phyloP scores from a whole-genome alignment of 2,888 invertebrate species.

The Chaetogeoica ovagalla region DNA sequence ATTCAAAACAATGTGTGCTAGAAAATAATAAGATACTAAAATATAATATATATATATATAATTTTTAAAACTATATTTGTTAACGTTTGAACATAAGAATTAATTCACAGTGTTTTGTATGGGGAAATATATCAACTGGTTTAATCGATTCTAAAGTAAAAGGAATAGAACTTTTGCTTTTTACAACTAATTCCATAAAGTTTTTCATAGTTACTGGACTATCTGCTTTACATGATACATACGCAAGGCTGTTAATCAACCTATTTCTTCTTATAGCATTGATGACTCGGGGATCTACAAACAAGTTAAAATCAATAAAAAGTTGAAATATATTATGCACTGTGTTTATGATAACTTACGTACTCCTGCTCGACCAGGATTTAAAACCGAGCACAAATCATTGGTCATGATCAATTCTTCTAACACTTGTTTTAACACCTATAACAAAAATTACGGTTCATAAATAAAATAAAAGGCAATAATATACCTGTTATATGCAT shows the following conservation, averaged over 20 bases:
- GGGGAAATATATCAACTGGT: conserved; percentile 95
- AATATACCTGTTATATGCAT: neutral
- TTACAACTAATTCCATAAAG: conserved; percentile 80
- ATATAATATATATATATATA: neutral
- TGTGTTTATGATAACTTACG: conserved; percentile 66
- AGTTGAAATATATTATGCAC: neutral
- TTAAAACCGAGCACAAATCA: conserved; percentile 84
- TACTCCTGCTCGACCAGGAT: conserved; percentile 95
- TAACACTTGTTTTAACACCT: conserved; percentile 56
- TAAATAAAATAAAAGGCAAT: neutral
- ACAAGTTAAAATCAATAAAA: conserved; percentile 50
- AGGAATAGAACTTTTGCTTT: conserved; percentile 79
- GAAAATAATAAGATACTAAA: neutral
- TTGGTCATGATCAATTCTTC: conserved; percentile 56
- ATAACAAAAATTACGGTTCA: conserved; percentile 38
- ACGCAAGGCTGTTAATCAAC: conserved; percentile 78
- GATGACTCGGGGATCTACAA: conserved; percentile 59
- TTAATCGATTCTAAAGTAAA: conserved; percentile 80
- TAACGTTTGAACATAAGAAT: conserved; percentile 74
- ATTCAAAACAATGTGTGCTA: too few relatives aligned
- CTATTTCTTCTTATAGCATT: conserved; percentile 73
- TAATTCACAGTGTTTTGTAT: conserved; percentile 89
- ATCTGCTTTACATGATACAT: conserved; percentile 85
- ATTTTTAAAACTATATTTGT: neutral
- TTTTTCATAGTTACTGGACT: conserved; percentile 79